Evolutionary conservation across 2,797 vertebrate species (phyloP).

Genomic region (Tapera naevia): DNA sequence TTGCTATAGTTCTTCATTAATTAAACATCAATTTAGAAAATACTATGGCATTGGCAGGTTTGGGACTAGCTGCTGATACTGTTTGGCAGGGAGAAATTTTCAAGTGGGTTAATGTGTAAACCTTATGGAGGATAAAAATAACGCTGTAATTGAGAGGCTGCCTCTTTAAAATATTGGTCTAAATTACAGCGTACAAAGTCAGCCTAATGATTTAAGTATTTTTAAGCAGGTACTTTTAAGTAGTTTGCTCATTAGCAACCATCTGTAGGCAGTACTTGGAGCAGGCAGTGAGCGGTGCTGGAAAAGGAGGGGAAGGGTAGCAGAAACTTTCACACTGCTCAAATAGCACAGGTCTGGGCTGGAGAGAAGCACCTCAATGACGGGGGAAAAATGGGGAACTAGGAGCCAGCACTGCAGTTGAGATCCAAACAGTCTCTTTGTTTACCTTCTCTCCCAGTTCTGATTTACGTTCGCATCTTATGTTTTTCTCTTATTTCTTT

Average conservation of each 20-base stretch:
- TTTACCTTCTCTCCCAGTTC: not conserved
- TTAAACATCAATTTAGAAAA: constrained; percentile 56
- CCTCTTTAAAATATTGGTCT: constrained; percentile 23
- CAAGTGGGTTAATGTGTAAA: not conserved
- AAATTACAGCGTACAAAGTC: not conserved
- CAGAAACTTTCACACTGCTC: not conserved
- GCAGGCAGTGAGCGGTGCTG: not conserved
- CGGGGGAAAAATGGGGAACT: not conserved
- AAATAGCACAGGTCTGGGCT: not conserved
- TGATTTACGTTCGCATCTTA: constrained; percentile 56
- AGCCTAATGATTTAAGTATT: constrained; percentile 14
- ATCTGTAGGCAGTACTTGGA: not conserved
- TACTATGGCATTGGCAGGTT: constrained; percentile 8
- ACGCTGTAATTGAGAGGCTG: not conserved
- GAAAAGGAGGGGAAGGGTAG: not conserved
- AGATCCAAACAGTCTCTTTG: not conserved
- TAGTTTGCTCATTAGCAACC: not conserved
- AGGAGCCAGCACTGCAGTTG: not conserved
- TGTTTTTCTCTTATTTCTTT: constrained; percentile 50
- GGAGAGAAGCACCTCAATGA: not conserved
- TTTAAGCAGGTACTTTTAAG: not conserved
- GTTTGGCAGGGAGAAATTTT: constrained; percentile 8
- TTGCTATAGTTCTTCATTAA: constrained; percentile 49
- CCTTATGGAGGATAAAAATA: not conserved
- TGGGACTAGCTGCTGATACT: not conserved